Evolutionary conservation across 1,140 invertebrate species (phyloP), one percentile per base, ranked within the genome.

Genomic region (Drosophila seguyi): DNA sequence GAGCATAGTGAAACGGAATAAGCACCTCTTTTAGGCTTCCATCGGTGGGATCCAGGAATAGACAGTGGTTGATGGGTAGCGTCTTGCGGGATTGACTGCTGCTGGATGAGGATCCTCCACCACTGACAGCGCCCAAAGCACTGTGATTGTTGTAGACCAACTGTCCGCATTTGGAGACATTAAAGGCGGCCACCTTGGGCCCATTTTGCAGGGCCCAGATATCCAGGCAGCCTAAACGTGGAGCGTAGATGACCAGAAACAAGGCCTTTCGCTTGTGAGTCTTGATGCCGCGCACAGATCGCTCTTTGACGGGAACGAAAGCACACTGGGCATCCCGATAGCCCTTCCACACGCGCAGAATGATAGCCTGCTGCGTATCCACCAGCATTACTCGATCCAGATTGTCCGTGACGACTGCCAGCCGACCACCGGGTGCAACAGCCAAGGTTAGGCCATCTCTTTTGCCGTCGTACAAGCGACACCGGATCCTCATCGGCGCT

Each of bases 311-410:
- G 22, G 92, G 81, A 16, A 99, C 93, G 95, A 98, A 99, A 8
- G 96, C 96, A 93, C 97, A 98, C 90, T 99, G 97, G 10, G 98
- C 98, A 93, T 99, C 97, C 63, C 98, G 94, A 92, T 98, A 99
- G 11, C 98, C 98, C 94, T 99, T 99, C 94, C 98, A 98, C 92
- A 99, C 96, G 65, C 97, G 94, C 20, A 99, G 92, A 20, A 96
- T 95, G 58, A 97, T 94, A 10, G 97, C 97, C 84, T 95, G 95
- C 39, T 94, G 94, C 25, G 97, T 95, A 93, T 99, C 98, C 16
- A 99, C 91, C 4, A 99, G 93, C 50, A 96, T 94, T 0, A 99
- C 96, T 79, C 98, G 94, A 18, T 98, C 98, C 84, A 98, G 95
- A 76, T 95, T 95, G 93, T 99, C 98, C 1, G 96, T 95, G 16